These are phyloP conservation scores for Telenomus remus DNA, from an alignment of 1,140 invertebrate genomes.

Conservation along the genomic window DNA sequence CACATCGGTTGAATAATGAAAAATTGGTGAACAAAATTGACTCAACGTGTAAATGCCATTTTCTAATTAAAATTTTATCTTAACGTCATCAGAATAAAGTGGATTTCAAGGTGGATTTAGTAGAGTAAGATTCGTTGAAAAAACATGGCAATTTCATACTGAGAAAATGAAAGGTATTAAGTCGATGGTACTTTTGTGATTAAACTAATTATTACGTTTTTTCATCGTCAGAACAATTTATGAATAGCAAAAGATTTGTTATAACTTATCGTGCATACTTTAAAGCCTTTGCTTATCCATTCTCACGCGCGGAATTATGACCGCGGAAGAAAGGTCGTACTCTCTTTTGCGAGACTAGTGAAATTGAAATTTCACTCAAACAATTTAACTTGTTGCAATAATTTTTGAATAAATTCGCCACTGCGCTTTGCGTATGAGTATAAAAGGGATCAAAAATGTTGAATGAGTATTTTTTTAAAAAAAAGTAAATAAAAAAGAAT, in stretches of 20 bases:
- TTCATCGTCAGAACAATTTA: too few species aligned
- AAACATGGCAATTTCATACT: neutral
- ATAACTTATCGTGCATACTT: constrained; percentile 13
- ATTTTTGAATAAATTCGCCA: constrained; percentile 46
- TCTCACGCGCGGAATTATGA: constrained; percentile 42
- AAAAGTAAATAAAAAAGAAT: neutral
- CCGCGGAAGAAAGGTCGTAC: constrained; percentile 45
- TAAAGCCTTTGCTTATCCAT: constrained; percentile 16
- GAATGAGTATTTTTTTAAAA: too few species aligned
- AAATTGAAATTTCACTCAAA: constrained; percentile 57
- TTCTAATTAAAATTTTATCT: too few species aligned
- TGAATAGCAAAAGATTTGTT: neutral
- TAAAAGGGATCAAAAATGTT: constrained; percentile 8
- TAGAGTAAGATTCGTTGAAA: too few species aligned
- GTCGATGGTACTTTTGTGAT: too few species aligned
- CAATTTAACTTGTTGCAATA: constrained; percentile 39
- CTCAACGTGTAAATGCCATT: too few species aligned
- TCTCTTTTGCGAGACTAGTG: constrained; percentile 51
- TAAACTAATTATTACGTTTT: too few species aligned
- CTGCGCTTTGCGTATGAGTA: constrained; percentile 12
- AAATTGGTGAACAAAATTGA: too few species aligned
- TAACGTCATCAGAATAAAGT: too few species aligned
- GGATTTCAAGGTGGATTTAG: too few species aligned
- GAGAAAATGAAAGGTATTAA: too few species aligned
- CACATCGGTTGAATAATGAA: too few species aligned